Percentiles rank a stretch among this genome's conserved stretches.
These are phyloP conservation scores for Prochilodus magdalenae DNA, from an alignment of 2,113 vertebrate genomes.

Conservation along the genomic window DNA sequence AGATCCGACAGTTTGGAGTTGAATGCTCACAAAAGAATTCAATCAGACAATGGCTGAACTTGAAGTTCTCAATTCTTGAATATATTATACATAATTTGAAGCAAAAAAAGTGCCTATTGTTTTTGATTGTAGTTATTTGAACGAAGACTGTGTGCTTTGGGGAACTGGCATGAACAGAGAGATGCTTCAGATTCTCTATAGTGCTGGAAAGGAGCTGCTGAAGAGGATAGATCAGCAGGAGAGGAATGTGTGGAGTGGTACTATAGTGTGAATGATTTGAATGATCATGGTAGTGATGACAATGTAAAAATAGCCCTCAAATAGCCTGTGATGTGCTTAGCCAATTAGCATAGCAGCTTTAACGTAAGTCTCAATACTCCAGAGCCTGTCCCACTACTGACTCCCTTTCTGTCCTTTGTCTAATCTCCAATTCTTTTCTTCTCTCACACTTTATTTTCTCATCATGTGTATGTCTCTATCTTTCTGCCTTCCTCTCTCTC, in stretches of 20 bases:
- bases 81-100: conserved; percentile 12
- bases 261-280: conserved; percentile 22
- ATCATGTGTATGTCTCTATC: background rate
- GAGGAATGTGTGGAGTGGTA: background rate
- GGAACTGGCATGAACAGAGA: background rate
- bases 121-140: conserved; percentile 30
- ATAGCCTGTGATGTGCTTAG: conserved; percentile 31
- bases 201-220: conserved; percentile 14
- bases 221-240: background rate
- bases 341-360: conserved; percentile 39
- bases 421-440: background rate
- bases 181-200: background rate
- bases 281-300: conserved; percentile 9
- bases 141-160: conserved; percentile 23
- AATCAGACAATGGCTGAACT: conserved; percentile 29
- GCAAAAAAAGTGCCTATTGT: conserved; percentile 49
- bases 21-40: conserved; percentile 14
- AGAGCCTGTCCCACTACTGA: conserved; percentile 20
- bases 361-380: background rate
- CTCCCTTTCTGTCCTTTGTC: background rate
- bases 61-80: conserved; percentile 12
- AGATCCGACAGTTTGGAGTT: conserved; percentile 14
- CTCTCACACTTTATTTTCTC: background rate
- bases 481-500: conserved; percentile 7
- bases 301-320: background rate